phyloP scores from a whole-genome alignment of 1,140 invertebrate species.

The Neelides sp. region DNA sequence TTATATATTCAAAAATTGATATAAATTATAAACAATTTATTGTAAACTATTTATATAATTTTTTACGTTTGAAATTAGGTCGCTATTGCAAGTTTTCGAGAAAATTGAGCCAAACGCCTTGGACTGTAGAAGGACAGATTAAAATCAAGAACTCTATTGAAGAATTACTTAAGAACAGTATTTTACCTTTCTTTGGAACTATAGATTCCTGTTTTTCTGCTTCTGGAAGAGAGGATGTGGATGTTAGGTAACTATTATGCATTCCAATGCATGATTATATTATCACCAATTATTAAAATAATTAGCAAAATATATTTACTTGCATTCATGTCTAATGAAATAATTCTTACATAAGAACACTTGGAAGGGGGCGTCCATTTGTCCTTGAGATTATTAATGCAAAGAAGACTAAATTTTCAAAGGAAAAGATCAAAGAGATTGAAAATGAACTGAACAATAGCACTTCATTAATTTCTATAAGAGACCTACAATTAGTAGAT shows the following conservation, averaged over 20 bases:
- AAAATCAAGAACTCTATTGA: conserved; percentile 76
- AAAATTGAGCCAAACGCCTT: conserved; percentile 81
- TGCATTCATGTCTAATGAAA: neutral
- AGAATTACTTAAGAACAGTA: conserved; percentile 62
- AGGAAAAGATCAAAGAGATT: conserved; percentile 41
- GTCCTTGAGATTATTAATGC: conserved; percentile 67
- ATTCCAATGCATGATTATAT: neutral
- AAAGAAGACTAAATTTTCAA: conserved; percentile 41
- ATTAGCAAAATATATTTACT: conserved; percentile 1
- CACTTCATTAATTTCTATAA: conserved; percentile 43
- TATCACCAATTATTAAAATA: neutral
- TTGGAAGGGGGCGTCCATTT: conserved; percentile 77
- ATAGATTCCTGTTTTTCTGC: conserved; percentile 60
- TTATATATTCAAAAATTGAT: neutral
- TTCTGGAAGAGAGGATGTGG: conserved; percentile 88
- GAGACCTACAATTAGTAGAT: conserved; percentile 49
- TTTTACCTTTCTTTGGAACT: conserved; percentile 41
- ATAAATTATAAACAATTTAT: neutral
- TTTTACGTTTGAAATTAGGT: conserved; percentile 39
- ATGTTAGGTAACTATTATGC: conserved; percentile 45
- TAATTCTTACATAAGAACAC: conserved; percentile 41
- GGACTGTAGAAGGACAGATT: conserved; percentile 70
- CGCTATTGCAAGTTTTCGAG: conserved; percentile 80
- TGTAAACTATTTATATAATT: conserved; percentile 18
- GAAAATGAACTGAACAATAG: conserved; percentile 49